Evolutionary conservation across 2,113 vertebrate species (phyloP).

Genomic region (Calonectris borealis): DNA sequence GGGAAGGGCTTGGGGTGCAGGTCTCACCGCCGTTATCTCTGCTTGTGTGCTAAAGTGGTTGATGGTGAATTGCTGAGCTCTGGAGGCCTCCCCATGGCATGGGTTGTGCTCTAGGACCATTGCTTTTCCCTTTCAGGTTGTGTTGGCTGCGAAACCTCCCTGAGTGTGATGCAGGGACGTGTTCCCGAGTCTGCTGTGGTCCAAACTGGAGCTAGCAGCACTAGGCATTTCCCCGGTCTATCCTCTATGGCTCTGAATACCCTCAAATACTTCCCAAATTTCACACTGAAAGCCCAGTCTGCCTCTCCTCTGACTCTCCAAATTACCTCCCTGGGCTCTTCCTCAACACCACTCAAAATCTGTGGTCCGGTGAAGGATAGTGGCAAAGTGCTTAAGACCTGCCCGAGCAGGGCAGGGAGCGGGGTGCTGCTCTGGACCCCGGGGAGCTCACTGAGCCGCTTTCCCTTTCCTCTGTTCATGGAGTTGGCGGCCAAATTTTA

Average conservation of each 20-base stretch:
- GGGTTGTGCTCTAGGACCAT: accelerated
- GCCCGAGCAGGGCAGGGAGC: accelerated
- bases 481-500: background rate
- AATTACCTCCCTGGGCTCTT: background rate
- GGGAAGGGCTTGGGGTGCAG: background rate
- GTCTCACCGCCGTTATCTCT: background rate
- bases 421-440: accelerated
- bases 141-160: background rate
- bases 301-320: background rate
- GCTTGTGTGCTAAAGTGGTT: background rate
- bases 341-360: background rate
- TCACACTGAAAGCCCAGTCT: background rate
- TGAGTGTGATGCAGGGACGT: background rate
- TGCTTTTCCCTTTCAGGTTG: background rate
- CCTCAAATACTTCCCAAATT: background rate
- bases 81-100: background rate
- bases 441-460: accelerated
- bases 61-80: background rate
- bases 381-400: background rate
- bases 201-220: background rate
- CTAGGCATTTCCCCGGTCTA: background rate
- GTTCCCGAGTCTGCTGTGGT: background rate
- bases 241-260: background rate
- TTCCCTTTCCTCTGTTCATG: accelerated
- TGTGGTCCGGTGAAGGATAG: background rate